These are phyloP conservation scores for Cecidostiba fungosa DNA, from an alignment of 2,888 invertebrate genomes.

Conservation along the genomic window DNA sequence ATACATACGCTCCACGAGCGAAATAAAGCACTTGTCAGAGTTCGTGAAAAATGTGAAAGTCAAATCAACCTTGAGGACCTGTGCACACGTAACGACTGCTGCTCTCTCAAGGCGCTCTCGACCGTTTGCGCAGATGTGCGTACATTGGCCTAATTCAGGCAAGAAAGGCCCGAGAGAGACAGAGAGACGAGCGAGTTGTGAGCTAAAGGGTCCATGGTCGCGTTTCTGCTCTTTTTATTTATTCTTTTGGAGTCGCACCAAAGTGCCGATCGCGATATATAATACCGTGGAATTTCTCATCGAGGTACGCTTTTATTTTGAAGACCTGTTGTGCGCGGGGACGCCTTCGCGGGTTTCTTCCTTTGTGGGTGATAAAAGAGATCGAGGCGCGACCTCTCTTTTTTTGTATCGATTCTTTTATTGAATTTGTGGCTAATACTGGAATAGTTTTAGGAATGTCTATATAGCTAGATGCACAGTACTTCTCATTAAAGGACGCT, in stretches of 20 bases:
- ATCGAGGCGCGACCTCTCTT: neutral
- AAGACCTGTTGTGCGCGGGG: neutral
- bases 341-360: neutral
- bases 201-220: constrained; percentile 59
- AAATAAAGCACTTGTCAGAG: constrained; percentile 20
- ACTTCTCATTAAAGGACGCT: neutral
- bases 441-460: neutral
- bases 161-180: constrained; percentile 49
- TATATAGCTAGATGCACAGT: neutral
- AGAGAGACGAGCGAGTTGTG: constrained; percentile 5
- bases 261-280: neutral
- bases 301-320: neutral
- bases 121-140: constrained; percentile 41
- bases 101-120: constrained; percentile 22
- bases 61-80: constrained; percentile 54
- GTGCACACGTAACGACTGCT: neutral
- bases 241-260: neutral
- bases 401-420: neutral
- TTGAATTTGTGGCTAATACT: neutral
- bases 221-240: constrained; percentile 5
- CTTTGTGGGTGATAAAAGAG: neutral
- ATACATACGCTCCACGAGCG: neutral
- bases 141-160: constrained; percentile 57
- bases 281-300: neutral
- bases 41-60: constrained; percentile 56